Conservation (phyloP, 2,113 vertebrate species). For the Varanus komodoensis region DNA sequence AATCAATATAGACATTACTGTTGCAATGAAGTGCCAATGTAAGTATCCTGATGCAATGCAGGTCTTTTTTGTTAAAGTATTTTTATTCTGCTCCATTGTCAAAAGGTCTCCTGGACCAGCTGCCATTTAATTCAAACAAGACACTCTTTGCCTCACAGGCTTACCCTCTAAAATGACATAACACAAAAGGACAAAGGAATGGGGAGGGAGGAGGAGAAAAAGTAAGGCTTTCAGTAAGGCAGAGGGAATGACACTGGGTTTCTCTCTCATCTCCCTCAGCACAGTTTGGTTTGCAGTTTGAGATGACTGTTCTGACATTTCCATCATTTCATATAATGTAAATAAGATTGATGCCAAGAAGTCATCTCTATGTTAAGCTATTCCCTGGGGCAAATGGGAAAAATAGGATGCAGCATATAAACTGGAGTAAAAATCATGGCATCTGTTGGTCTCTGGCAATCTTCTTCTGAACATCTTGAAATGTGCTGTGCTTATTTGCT, state of each 20-base stretch:
- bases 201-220: too few species aligned
- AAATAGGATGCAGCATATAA: not conserved
- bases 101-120: too few species aligned
- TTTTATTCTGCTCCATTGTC: too few species aligned
- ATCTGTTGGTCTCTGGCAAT: not conserved
- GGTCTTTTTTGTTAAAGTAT: too few species aligned
- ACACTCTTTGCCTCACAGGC: too few species aligned
- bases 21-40: constrained; percentile 99
- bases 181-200: too few species aligned
- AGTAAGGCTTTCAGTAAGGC: too few species aligned
- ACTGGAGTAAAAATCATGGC: not conserved
- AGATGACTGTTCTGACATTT: not conserved
- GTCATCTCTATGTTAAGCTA: too few species aligned
- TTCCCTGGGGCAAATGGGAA: not conserved
- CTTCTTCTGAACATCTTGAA: not conserved
- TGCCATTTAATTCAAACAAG: too few species aligned
- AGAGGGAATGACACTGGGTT: not conserved
- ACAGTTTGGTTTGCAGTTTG: not conserved
- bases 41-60: constrained; percentile 75
- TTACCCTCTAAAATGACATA: too few species aligned
- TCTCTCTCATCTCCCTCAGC: too few species aligned
- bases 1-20: constrained; percentile 97
- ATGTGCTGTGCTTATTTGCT: not conserved
- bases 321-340: not conserved
- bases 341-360: not conserved